A percentile compares a stretch with the other conserved stretches of the same genome.
phyloP scores from a whole-genome alignment of 2,797 vertebrate genomes.

The Macroramphosus scolopax region DNA sequence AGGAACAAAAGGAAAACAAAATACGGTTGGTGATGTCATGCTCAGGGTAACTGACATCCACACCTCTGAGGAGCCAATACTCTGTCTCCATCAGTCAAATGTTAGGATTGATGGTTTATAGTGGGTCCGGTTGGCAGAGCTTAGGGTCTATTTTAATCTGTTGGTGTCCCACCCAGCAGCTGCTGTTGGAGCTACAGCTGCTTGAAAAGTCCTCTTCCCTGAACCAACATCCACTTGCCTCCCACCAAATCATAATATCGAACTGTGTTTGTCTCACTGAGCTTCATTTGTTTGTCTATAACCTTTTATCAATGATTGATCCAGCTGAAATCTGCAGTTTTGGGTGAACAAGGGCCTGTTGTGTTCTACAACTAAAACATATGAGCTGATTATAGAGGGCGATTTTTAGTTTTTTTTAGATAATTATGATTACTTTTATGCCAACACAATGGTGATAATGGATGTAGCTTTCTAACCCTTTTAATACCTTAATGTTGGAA shows the following conservation, averaged over 20 bases:
- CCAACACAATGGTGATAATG: too few relatives aligned
- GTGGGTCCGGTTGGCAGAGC: slow-evolving; percentile 28
- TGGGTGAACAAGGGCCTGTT: too few relatives aligned
- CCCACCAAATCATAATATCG: slow-evolving; percentile 7
- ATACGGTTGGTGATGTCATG: too few relatives aligned
- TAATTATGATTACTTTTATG: too few relatives aligned
- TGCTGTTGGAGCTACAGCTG: slow-evolving; percentile 63
- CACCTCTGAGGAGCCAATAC: neutral
- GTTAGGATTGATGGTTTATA: slow-evolving; percentile 27
- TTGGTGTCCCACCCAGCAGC: slow-evolving; percentile 57
- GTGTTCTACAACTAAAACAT: too few relatives aligned
- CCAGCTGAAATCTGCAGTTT: too few relatives aligned
- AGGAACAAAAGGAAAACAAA: too few relatives aligned
- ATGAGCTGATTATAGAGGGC: too few relatives aligned
- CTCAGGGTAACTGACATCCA: neutral
- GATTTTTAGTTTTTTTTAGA: too few relatives aligned
- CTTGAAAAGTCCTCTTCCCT: slow-evolving; percentile 40
- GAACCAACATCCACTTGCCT: slow-evolving; percentile 15
- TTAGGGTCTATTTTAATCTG: slow-evolving; percentile 49
- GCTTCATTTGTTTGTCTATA: neutral
- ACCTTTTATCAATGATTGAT: too few relatives aligned
- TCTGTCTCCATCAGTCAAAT: slow-evolving; percentile 1
- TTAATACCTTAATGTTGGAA: too few relatives aligned
- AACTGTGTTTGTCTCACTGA: neutral
- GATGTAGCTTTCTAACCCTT: too few relatives aligned